A percentile compares a stretch with the other conserved stretches of the same genome.
Evolutionary conservation across 2,113 vertebrate genomes (phyloP).

Genomic region (Zapornia atra): DNA sequence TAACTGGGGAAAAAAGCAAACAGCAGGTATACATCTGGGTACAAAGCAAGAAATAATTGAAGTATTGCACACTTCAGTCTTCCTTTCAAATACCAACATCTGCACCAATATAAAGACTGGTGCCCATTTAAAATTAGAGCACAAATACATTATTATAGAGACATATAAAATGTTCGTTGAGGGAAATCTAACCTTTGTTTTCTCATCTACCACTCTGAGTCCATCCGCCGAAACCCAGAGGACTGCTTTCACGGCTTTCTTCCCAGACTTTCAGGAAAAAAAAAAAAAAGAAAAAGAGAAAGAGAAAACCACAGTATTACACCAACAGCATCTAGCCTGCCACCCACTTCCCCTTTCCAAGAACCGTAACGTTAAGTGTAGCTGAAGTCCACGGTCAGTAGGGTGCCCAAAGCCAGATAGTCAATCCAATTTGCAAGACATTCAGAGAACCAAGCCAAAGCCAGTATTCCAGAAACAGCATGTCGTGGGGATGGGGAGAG

Average conservation of each 20-base stretch:
- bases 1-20: background rate
- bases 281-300: background rate
- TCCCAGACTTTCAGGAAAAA: slow-evolving; percentile 84
- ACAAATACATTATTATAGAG: background rate
- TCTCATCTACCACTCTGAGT: slow-evolving; percentile 96
- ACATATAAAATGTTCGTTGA: background rate
- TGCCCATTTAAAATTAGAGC: background rate
- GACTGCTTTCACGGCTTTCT: slow-evolving; percentile 95
- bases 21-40: background rate
- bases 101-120: background rate
- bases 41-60: slow-evolving; percentile 33
- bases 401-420: slow-evolving; percentile 75
- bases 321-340: background rate
- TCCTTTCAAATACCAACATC: slow-evolving; percentile 6
- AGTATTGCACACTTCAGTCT: background rate
- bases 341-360: slow-evolving; percentile 64
- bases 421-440: slow-evolving; percentile 77
- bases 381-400: slow-evolving; percentile 75
- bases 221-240: slow-evolving; percentile 98
- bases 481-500: slow-evolving; percentile 23
- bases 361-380: slow-evolving; percentile 68
- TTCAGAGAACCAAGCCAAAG: slow-evolving; percentile 76
- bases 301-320: slow-evolving; percentile 4
- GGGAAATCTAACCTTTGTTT: slow-evolving; percentile 91
- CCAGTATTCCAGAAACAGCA: slow-evolving; percentile 71